These are phyloP conservation scores for Trachemys scripta DNA, from an alignment of 2,113 vertebrate species.

Conservation along the genomic window DNA sequence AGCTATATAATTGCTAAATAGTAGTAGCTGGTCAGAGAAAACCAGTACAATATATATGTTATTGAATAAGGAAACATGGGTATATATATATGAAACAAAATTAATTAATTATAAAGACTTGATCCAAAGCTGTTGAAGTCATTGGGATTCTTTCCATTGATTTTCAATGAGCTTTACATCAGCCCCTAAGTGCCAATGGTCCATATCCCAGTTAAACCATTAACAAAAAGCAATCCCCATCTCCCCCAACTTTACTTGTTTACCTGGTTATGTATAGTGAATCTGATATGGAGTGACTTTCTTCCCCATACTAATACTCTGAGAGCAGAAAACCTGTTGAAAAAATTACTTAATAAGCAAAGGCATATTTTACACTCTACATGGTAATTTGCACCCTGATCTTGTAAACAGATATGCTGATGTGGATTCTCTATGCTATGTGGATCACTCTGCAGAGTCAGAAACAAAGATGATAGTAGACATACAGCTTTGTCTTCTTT, in stretches of 20 bases:
- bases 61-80: neutral
- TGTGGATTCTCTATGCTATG: neutral
- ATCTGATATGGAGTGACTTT: neutral
- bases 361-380: neutral
- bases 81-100: neutral
- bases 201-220: neutral
- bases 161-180: neutral
- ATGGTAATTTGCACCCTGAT: conserved; percentile 41
- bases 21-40: too few relatives aligned
- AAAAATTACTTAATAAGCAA: neutral
- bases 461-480: neutral
- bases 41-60: neutral
- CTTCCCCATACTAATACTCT: neutral
- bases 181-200: neutral
- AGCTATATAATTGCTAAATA: neutral
- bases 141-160: neutral
- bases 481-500: neutral
- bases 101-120: neutral
- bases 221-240: neutral
- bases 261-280: neutral
- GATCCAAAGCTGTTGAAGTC: neutral
- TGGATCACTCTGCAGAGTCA: conserved; percentile 13
- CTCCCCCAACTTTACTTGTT: neutral
- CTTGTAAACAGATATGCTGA: neutral
- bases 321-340: neutral